Evolutionary conservation across 2,888 invertebrate species (phyloP).

Genomic region (Alitta virens): DNA sequence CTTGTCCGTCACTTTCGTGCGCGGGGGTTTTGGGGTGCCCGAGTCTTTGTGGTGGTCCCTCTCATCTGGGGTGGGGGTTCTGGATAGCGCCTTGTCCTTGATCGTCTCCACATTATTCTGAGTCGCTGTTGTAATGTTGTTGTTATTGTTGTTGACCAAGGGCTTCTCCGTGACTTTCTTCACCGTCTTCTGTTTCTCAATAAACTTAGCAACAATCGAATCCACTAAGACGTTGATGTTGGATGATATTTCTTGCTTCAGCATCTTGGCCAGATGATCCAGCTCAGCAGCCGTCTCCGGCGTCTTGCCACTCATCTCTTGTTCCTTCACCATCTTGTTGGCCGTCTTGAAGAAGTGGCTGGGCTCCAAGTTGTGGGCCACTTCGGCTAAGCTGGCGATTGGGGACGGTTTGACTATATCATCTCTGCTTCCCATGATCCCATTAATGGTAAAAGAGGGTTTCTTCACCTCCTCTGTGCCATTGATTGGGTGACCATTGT

Average conservation of each 20-base stretch:
- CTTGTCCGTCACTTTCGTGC: constrained; percentile 27
- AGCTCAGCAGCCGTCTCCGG: constrained; percentile 63
- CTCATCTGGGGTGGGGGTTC: not conserved
- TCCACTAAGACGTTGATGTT: constrained; percentile 83
- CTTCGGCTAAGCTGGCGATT: not conserved
- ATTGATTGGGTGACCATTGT: not conserved
- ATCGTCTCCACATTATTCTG: not conserved
- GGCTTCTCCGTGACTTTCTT: not conserved
- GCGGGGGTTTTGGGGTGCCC: constrained; percentile 8
- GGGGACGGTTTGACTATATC: not conserved
- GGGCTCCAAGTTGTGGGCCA: constrained; percentile 46
- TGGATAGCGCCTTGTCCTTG: not conserved
- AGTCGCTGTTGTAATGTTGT: not conserved
- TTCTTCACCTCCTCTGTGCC: not conserved
- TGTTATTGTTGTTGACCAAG: constrained; percentile 7
- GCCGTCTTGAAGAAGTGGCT: constrained; percentile 76
- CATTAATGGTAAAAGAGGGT: not conserved
- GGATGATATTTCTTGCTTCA: constrained; percentile 85
- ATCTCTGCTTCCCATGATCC: not conserved
- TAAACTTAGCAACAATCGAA: constrained; percentile 76
- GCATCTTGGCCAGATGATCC: constrained; percentile 83
- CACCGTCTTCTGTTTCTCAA: constrained; percentile 25
- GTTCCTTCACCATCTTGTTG: constrained; percentile 77
- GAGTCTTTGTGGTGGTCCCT: not conserved
- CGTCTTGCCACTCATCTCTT: constrained; percentile 45